Evolutionary conservation across 1,140 invertebrate species (phyloP).

Genomic region (Sarcophaga peregrina): DNA sequence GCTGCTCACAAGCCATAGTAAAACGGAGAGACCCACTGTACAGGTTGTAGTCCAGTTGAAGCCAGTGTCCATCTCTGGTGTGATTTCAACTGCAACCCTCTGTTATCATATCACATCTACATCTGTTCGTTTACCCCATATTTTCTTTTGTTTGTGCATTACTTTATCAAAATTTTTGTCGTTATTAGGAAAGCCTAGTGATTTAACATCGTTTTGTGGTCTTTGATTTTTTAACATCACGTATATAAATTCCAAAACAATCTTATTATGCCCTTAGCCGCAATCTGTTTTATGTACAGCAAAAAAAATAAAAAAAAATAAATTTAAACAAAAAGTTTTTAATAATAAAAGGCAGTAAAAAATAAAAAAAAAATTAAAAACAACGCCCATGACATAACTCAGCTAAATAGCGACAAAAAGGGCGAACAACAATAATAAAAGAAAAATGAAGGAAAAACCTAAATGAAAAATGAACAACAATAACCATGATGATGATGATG

Average conservation of each 20-base stretch:
- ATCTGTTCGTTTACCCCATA: too few species aligned
- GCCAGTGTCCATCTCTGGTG: too few species aligned
- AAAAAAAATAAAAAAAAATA: background rate
- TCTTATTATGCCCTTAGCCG: background rate
- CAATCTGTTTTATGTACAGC: background rate
- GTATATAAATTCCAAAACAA: background rate
- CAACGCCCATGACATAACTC: constrained; percentile 3
- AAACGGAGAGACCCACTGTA: too few species aligned
- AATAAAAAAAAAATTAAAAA: background rate
- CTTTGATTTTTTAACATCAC: background rate
- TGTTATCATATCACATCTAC: too few species aligned
- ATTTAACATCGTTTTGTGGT: too few species aligned
- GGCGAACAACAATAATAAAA: background rate
- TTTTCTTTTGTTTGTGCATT: too few species aligned
- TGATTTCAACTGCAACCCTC: too few species aligned
- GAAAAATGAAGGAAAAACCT: background rate
- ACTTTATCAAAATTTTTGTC: too few species aligned
- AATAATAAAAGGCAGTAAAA: background rate
- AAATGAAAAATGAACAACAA: background rate
- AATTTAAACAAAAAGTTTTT: background rate
- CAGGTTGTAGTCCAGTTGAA: too few species aligned
- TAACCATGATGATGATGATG: background rate
- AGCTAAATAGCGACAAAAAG: background rate
- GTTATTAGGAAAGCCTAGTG: too few species aligned
- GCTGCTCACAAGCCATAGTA: too few species aligned